Evolutionary conservation across 2,888 invertebrate species (phyloP).

Genomic region (Alentia gelatinosa): DNA sequence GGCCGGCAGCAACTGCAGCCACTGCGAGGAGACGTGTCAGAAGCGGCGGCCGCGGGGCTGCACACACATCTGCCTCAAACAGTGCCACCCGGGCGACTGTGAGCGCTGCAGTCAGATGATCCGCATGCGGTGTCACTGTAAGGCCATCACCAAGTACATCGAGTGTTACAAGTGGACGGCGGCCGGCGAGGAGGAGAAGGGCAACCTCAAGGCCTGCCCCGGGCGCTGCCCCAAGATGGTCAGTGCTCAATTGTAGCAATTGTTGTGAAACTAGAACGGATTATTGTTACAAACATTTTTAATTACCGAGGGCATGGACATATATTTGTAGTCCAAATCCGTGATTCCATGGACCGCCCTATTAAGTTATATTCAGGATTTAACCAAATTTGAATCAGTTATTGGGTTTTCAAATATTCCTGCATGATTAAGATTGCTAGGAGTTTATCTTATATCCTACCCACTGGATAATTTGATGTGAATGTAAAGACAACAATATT

Average conservation of each 20-base stretch:
- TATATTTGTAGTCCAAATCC: too few relatives aligned
- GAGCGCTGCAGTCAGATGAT: conserved; percentile 85
- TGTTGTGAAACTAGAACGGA: too few relatives aligned
- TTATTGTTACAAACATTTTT: too few relatives aligned
- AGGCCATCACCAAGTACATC: conserved; percentile 87
- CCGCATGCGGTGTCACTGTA: conserved; percentile 89
- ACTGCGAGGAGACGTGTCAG: conserved; percentile 77
- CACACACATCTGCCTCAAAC: conserved; percentile 86
- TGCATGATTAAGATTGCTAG: too few relatives aligned
- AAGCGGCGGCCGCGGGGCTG: conserved; percentile 85
- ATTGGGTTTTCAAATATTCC: too few relatives aligned
- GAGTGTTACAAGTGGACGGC: conserved; percentile 86
- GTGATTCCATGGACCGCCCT: too few relatives aligned
- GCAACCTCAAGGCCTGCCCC: conserved; percentile 85
- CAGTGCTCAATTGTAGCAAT: conserved; percentile 82
- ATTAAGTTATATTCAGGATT: too few relatives aligned
- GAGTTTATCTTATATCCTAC: too few relatives aligned
- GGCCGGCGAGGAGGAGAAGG: conserved; percentile 80
- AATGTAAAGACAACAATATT: too few relatives aligned
- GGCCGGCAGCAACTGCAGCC: conserved; percentile 78
- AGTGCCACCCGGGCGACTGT: conserved; percentile 86
- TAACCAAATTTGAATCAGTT: too few relatives aligned
- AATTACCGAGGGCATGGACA: too few relatives aligned
- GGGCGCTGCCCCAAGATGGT: conserved; percentile 93
- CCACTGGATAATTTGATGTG: too few relatives aligned